Percentiles rank a stretch among this genome's conserved stretches.
phyloP scores from a whole-genome alignment of 2,888 invertebrate genomes.

The Unio pictorum region DNA sequence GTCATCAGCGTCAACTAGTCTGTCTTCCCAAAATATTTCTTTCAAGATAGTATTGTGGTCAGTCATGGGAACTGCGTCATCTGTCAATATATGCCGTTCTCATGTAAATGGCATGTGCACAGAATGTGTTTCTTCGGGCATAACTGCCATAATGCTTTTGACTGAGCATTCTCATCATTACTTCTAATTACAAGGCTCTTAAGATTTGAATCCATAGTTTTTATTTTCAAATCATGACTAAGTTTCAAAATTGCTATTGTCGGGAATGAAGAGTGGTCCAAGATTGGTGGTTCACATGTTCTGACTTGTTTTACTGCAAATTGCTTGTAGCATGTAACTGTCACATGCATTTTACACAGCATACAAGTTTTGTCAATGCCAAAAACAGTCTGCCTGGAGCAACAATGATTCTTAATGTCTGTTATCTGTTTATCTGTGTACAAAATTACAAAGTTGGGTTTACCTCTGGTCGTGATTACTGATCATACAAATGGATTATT shows the following conservation, averaged over 20 bases:
- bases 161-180: conserved; percentile 13
- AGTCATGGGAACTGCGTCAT: conserved; percentile 7
- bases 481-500: conserved; percentile 9
- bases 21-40: conserved; percentile 13
- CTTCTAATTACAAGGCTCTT: conserved; percentile 8
- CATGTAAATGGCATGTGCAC: conserved; percentile 11
- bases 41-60: conserved; percentile 8
- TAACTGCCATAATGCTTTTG: conserved; percentile 1
- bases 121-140: conserved; percentile 9
- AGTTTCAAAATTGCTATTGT: conserved; percentile 27
- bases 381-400: conserved; percentile 15
- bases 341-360: conserved; percentile 24
- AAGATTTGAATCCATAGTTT: conserved; percentile 6
- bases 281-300: conserved; percentile 17
- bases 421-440: conserved; percentile 21
- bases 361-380: conserved; percentile 24
- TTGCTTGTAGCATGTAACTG: conserved; percentile 24
- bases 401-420: conserved; percentile 24
- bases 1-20: conserved; percentile 15
- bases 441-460: conserved; percentile 15
- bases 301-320: conserved; percentile 7
- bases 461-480: conserved; percentile 5
- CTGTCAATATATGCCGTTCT: conserved; percentile 12
- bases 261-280: conserved; percentile 31
- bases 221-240: conserved; percentile 19